These are phyloP conservation scores for Empidonax alnorum DNA, from an alignment of 2,113 vertebrate genomes.

Conservation along the genomic window DNA sequence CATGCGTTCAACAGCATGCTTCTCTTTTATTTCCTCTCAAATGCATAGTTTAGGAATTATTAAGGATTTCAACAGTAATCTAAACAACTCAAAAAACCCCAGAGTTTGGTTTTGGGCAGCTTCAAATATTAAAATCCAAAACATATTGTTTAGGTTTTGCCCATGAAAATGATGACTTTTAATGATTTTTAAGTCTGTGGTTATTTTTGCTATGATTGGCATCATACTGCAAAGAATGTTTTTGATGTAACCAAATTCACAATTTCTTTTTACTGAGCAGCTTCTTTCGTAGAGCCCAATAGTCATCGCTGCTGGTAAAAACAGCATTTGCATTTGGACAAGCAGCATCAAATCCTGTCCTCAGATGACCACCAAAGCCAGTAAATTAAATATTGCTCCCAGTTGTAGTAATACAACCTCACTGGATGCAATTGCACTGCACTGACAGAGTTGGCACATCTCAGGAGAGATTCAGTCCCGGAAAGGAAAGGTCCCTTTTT, in stretches of 20 bases:
- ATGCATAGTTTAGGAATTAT: background rate
- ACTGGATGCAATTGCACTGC: background rate
- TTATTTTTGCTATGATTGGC: background rate
- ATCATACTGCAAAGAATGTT: background rate
- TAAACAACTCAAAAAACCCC: background rate
- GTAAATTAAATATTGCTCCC: background rate
- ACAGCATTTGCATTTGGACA: background rate
- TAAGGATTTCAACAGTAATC: background rate
- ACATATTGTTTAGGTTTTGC: background rate
- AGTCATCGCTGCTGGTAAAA: background rate
- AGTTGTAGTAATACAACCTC: background rate
- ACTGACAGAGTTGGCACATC: background rate
- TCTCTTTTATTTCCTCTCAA: background rate
- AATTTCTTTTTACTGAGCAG: background rate
- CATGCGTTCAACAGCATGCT: background rate
- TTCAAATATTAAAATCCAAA: background rate
- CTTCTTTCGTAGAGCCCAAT: background rate
- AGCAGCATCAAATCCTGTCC: background rate
- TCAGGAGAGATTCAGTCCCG: slow-evolving; percentile 5
- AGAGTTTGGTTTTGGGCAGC: background rate
- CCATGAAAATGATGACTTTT: background rate
- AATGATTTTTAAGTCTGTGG: background rate
- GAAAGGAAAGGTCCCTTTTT: background rate
- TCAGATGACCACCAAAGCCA: background rate
- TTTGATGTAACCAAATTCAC: background rate